phyloP scores from a whole-genome alignment of 2,888 invertebrate species.

The Perizoma affinitatum region DNA sequence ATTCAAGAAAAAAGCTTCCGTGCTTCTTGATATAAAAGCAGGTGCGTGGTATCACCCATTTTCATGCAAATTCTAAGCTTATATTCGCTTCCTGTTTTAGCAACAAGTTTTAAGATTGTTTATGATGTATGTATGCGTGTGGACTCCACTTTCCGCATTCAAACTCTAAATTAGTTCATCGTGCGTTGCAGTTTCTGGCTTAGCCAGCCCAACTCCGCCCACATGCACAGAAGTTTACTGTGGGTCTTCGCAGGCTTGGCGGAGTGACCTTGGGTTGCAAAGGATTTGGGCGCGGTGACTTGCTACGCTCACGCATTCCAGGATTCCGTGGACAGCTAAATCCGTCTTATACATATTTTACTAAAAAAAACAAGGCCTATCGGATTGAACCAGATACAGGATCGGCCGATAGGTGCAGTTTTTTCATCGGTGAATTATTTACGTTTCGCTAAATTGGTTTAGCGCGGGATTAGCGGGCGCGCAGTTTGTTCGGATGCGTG shows the following conservation, averaged over 20 bases:
- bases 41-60: conserved; percentile 39
- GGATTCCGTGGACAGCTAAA: no score
- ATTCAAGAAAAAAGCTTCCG: conserved; percentile 44
- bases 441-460: conserved; percentile 16
- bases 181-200: no score
- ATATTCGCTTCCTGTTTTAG: not conserved
- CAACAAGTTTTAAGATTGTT: not conserved
- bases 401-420: conserved; percentile 3
- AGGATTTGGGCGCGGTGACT: no score
- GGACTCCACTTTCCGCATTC: no score
- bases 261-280: no score
- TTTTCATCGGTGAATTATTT: conserved; percentile 25
- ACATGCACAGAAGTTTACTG: no score
- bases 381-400: conserved; percentile 4
- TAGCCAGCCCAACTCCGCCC: no score
- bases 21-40: conserved; percentile 45
- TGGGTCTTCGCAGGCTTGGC: no score
- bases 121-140: not conserved
- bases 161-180: no score
- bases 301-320: no score
- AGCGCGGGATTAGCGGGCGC: conserved; percentile 13
- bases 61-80: conserved; percentile 39
- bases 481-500: conserved; percentile 12
- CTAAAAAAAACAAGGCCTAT: no score
- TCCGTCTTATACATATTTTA: no score